Evolutionary conservation across 2,797 vertebrate genomes (phyloP), one percentile per base, ranked within the genome.

Genomic region (Apogon talboti): DNA sequence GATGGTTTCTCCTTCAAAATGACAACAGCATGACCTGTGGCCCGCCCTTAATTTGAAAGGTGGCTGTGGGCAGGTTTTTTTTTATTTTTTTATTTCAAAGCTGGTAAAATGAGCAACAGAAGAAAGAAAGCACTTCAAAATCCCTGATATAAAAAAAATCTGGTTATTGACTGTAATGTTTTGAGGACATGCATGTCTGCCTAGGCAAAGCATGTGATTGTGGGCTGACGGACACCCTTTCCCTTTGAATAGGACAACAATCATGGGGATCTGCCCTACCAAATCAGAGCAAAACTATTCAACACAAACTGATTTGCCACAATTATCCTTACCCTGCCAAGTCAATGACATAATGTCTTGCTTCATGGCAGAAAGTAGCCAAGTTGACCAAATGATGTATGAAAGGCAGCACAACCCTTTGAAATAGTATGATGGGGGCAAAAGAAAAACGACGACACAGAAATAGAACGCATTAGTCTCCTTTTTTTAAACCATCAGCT

Each of bases 371-470:
- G 92, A 94, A 92, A 96, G 94, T 95, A 96, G 95, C 95, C 95
- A 95, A 91, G 91, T 92, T 94, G 93, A 96, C 95, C 94, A 95
- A 95, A 96, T 89, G 87, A 93, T 92, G 90, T 93, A 93, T 92
- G 95, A 96, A 97, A 98, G 95, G 96, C 96, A 97, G 96, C 94
- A 63, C 93, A 90, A 94, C 94, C 95, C 94, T 93, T 91, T 93
- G 92, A 94, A 93, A 93, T 92, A 95, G 89, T 91, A 92, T 90
- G 88, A 90, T 89, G 92, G 85, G 84, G 87, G 85, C 74, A 81
- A 89, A 88, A 85, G 71, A 87, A 88, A 90, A 84, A 86, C 49
- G 60, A 89, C 89, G 74, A 91, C 87, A 92, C 85, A 92, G 91
- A 92, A 92, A 89, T 85, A 91, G 90, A 92, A 92, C 84, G 83